Evolutionary conservation across 2,888 invertebrate genomes (phyloP).

Genomic region (Auanema freiburgensis): DNA sequence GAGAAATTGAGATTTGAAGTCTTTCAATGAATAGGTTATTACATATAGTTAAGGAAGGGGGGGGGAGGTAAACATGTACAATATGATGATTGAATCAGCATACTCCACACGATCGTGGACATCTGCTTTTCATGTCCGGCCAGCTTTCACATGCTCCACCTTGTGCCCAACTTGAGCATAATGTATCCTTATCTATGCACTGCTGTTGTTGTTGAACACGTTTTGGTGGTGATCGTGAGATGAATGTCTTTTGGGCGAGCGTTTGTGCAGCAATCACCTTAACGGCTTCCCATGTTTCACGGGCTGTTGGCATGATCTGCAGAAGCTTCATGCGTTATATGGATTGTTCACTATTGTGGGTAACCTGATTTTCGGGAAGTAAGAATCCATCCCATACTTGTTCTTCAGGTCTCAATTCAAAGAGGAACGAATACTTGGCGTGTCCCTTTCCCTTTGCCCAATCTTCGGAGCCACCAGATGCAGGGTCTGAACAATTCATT

Average conservation of each 20-base stretch:
- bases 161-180: conserved; percentile 58
- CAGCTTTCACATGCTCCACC: conserved; percentile 59
- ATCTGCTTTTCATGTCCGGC: conserved; percentile 59
- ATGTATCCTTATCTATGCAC: conserved; percentile 56
- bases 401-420: conserved; percentile 63
- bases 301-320: conserved; percentile 60
- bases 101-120: conserved; percentile 54
- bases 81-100: conserved; percentile 29
- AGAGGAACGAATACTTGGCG: conserved; percentile 62
- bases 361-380: conserved; percentile 58
- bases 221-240: conserved; percentile 33
- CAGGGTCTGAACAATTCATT: conserved; percentile 45
- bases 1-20: not conserved
- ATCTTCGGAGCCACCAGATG: conserved; percentile 63
- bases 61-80: no score
- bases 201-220: conserved; percentile 4
- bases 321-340: conserved; percentile 1
- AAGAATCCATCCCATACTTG: conserved; percentile 63
- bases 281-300: conserved; percentile 64
- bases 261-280: conserved; percentile 60
- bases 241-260: conserved; percentile 29
- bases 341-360: not conserved
- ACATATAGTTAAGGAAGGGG: no score
- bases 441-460: conserved; percentile 63
- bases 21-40: not conserved